Conservation (phyloP, 2,797 vertebrate species). For the Otus scops region DNA sequence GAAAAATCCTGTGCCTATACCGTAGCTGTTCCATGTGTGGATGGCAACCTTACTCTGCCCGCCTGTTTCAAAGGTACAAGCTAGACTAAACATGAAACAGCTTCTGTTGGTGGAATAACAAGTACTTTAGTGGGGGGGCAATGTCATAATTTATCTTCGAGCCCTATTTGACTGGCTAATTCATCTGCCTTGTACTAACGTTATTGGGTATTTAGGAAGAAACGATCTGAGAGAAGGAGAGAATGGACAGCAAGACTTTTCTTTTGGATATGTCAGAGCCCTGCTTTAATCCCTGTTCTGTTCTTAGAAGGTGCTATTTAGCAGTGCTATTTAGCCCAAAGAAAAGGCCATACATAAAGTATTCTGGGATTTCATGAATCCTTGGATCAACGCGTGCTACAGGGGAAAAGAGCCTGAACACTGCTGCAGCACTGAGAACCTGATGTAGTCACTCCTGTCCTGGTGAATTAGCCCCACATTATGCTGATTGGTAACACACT, state of each 20-base stretch:
- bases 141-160: not conserved
- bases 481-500: not conserved
- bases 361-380: not conserved
- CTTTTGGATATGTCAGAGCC: not conserved
- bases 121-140: not conserved
- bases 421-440: not conserved
- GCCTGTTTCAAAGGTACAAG: constrained; percentile 84
- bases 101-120: not conserved
- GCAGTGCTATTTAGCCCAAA: not conserved
- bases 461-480: not conserved
- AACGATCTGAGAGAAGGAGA: not conserved
- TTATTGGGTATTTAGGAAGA: not conserved
- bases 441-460: accelerated
- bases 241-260: not conserved
- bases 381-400: not conserved
- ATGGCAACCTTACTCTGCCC: constrained; percentile 82
- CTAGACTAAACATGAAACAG: not conserved
- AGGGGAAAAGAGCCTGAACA: not conserved
- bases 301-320: not conserved
- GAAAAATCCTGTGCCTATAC: constrained; percentile 84
- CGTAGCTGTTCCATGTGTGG: constrained; percentile 74
- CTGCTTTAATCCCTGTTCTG: not conserved
- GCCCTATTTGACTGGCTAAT: not conserved
- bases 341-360: not conserved
- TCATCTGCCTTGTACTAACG: not conserved